Evolutionary conservation across 1,140 invertebrate genomes (phyloP).

Genomic region (Micrasema minimum): DNA sequence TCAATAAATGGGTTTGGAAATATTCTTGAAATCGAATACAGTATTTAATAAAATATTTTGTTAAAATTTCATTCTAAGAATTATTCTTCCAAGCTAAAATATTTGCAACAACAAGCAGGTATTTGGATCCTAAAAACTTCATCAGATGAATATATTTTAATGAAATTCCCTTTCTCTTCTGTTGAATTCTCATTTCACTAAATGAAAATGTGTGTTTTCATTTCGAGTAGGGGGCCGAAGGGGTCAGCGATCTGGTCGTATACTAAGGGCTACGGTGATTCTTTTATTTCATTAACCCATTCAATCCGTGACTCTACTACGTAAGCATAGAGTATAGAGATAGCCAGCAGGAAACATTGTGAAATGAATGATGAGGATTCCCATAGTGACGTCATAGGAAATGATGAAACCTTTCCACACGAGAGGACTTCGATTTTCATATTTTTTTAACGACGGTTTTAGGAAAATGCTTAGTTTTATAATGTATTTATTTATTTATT

Average conservation of each 20-base stretch:
- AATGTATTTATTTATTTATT: too few species aligned
- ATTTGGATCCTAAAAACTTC: slow-evolving; percentile 23
- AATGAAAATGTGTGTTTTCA: slow-evolving; percentile 23
- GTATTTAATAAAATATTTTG: too few species aligned
- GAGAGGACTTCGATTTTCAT: too few species aligned
- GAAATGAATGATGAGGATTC: slow-evolving; percentile 29
- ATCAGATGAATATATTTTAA: slow-evolving; percentile 33
- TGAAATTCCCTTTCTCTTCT: slow-evolving; percentile 23
- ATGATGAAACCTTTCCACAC: too few species aligned
- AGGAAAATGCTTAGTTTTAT: too few species aligned
- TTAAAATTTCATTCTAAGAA: too few species aligned
- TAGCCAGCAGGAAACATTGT: slow-evolving; percentile 26
- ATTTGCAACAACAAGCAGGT: too few species aligned
- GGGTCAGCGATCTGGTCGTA: slow-evolving; percentile 26
- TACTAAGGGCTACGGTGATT: slow-evolving; percentile 33
- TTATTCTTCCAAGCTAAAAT: too few species aligned
- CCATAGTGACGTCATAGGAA: too few species aligned
- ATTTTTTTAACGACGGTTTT: too few species aligned
- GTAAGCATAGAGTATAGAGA: slow-evolving; percentile 1
- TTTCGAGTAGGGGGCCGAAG: slow-evolving; percentile 12
- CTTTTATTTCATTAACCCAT: slow-evolving; percentile 44
- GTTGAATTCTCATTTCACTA: slow-evolving; percentile 17
- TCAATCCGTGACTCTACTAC: slow-evolving; percentile 31
- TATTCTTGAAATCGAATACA: too few species aligned
- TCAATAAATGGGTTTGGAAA: too few species aligned